Conservation (phyloP, 2,113 vertebrate genomes). For the Pangasianodon gigas region DNA sequence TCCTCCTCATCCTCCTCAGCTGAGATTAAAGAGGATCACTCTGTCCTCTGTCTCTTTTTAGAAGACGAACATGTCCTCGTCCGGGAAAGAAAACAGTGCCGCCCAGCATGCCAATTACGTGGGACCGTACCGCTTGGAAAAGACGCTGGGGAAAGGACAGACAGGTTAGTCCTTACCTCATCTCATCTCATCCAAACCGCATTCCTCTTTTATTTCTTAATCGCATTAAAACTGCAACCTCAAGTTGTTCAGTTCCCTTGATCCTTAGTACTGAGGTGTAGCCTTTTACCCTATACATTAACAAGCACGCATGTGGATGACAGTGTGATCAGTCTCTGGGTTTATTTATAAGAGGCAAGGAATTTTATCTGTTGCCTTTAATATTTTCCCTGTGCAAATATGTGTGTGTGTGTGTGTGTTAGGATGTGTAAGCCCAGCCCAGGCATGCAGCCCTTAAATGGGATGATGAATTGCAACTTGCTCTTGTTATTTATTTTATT, state of each 20-base stretch:
- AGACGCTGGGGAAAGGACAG: conserved; percentile 99
- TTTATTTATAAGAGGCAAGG: background rate
- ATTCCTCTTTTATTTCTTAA: background rate
- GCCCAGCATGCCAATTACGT: conserved; percentile 98
- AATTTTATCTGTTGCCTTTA: background rate
- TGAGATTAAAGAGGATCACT: conserved; percentile 63
- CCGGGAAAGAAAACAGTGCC: conserved; percentile 95
- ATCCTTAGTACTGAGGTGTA: conserved; percentile 47
- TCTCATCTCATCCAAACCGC: conserved; percentile 27
- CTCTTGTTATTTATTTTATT: background rate
- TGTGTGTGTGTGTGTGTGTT: background rate
- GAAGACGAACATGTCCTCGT: conserved; percentile 85
- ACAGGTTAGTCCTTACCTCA: conserved; percentile 86
- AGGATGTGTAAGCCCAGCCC: conserved; percentile 19
- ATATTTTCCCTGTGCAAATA: background rate
- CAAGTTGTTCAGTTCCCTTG: conserved; percentile 55
- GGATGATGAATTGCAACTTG: conserved; percentile 65
- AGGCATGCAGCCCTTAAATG: background rate
- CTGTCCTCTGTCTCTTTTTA: conserved; percentile 62
- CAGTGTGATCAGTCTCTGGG: background rate
- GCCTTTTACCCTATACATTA: background rate
- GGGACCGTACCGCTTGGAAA: conserved; percentile 99
- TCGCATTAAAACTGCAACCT: conserved; percentile 30
- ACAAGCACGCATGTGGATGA: conserved; percentile 1
- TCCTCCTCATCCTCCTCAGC: conserved; percentile 59